These are phyloP conservation scores for Oryzias sinensis DNA, from an alignment of 2,797 vertebrate genomes.

Conservation along the genomic window DNA sequence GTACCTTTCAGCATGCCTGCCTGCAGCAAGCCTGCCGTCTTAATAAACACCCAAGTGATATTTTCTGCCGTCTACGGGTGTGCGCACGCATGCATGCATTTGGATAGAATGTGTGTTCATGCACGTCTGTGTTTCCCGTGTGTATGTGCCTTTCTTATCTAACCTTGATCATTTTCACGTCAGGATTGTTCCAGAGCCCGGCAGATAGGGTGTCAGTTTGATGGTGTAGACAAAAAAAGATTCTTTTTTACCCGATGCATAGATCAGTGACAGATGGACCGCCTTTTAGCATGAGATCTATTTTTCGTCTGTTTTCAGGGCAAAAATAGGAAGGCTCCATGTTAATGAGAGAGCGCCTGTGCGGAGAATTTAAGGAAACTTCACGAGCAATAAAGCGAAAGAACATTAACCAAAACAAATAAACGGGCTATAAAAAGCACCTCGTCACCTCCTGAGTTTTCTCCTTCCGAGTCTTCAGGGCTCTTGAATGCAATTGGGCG, in stretches of 20 bases:
- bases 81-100: slow-evolving; percentile 6
- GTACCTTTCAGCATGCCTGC: slow-evolving; percentile 45
- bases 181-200: slow-evolving; percentile 56
- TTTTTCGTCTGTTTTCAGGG: slow-evolving; percentile 13
- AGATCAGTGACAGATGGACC: slow-evolving; percentile 45
- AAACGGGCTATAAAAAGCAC: slow-evolving; percentile 26
- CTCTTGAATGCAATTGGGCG: slow-evolving; percentile 42
- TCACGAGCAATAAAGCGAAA: slow-evolving; percentile 38
- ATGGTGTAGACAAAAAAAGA: slow-evolving; percentile 46
- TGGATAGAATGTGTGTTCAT: slow-evolving; percentile 19
- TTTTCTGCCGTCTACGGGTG: slow-evolving; percentile 21
- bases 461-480: slow-evolving; percentile 36
- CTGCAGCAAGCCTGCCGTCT: slow-evolving; percentile 59
- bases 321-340: slow-evolving; percentile 18
- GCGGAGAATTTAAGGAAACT: slow-evolving; percentile 30
- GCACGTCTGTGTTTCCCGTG: slow-evolving; percentile 19
- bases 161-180: slow-evolving; percentile 67
- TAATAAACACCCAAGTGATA: slow-evolving; percentile 62
- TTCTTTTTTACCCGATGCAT: slow-evolving; percentile 25
- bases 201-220: slow-evolving; percentile 53
- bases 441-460: slow-evolving; percentile 40
- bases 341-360: slow-evolving; percentile 53
- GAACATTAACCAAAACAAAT: slow-evolving; percentile 68
- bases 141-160: slow-evolving; percentile 34
- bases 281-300: slow-evolving; percentile 25